These are phyloP conservation scores for Drosophila formosana DNA, from an alignment of 2,888 invertebrate species.

Conservation along the genomic window DNA sequence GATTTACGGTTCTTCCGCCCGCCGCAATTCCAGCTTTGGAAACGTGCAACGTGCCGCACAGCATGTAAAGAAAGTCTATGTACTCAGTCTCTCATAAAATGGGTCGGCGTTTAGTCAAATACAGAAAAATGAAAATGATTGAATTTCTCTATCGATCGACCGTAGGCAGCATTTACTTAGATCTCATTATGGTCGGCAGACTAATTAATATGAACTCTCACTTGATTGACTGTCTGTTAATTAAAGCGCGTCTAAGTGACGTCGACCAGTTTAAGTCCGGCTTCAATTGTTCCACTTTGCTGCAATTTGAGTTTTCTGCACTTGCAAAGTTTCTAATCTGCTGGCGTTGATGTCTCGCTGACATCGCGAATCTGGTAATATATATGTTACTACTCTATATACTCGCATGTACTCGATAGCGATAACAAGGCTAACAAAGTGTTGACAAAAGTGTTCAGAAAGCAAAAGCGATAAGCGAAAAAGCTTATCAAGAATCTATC, in stretches of 20 bases:
- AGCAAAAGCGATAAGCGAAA: slow-evolving; percentile 25
- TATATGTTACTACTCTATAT: slow-evolving; percentile 1
- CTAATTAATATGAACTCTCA: slow-evolving; percentile 68
- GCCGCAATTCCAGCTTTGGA: slow-evolving; percentile 43
- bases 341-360: neutral
- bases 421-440: slow-evolving; percentile 7
- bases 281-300: slow-evolving; percentile 73
- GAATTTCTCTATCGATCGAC: slow-evolving; percentile 55
- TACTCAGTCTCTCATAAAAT: slow-evolving; percentile 32
- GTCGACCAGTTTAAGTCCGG: slow-evolving; percentile 65
- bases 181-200: slow-evolving; percentile 60
- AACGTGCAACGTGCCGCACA: slow-evolving; percentile 36
- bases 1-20: slow-evolving; percentile 69
- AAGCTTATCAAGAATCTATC: slow-evolving; percentile 9
- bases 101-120: slow-evolving; percentile 55
- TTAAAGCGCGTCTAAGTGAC: slow-evolving; percentile 37
- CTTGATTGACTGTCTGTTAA: slow-evolving; percentile 57
- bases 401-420: neutral
- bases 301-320: slow-evolving; percentile 45
- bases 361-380: neutral
- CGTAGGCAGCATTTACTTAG: slow-evolving; percentile 19
- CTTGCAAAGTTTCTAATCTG: slow-evolving; percentile 48
- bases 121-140: slow-evolving; percentile 36
- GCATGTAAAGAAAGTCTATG: slow-evolving; percentile 62
- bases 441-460: slow-evolving; percentile 21